These are phyloP conservation scores for Fukomys damarensis DNA, from an alignment of 2,113 vertebrate genomes.

Conservation along the genomic window DNA sequence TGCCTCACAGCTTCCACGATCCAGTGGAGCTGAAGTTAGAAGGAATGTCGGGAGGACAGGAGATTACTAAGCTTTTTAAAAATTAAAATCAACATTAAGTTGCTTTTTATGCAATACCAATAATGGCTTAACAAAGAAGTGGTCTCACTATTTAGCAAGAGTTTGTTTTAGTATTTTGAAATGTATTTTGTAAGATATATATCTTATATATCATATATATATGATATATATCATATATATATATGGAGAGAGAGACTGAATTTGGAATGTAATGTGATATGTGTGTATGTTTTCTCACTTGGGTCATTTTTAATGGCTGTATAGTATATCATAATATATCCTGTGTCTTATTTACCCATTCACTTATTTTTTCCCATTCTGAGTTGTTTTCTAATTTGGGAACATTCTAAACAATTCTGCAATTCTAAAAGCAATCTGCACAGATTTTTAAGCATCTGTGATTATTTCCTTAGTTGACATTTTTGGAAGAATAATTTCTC, in stretches of 20 bases:
- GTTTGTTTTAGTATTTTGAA: background rate
- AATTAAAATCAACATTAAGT: background rate
- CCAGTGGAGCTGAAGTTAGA: background rate
- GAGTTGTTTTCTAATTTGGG: background rate
- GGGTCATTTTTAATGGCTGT: background rate
- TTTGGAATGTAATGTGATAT: background rate
- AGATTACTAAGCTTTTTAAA: background rate
- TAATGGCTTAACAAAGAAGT: background rate
- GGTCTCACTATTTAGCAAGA: background rate
- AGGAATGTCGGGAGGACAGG: background rate
- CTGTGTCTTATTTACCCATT: background rate
- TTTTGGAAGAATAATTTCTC: constrained; percentile 61
- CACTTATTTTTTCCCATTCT: background rate
- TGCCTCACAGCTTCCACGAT: background rate
- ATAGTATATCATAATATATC: background rate
- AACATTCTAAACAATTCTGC: background rate
- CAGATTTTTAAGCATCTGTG: background rate
- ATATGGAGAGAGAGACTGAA: background rate
- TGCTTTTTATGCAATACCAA: background rate
- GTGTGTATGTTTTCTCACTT: background rate
- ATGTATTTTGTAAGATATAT: no score
- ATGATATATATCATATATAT: no score
- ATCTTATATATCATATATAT: no score
- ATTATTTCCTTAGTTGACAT: constrained; percentile 61
- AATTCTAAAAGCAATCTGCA: background rate